Conservation (phyloP, 2,888 invertebrate species). For the Unio delphinus region DNA sequence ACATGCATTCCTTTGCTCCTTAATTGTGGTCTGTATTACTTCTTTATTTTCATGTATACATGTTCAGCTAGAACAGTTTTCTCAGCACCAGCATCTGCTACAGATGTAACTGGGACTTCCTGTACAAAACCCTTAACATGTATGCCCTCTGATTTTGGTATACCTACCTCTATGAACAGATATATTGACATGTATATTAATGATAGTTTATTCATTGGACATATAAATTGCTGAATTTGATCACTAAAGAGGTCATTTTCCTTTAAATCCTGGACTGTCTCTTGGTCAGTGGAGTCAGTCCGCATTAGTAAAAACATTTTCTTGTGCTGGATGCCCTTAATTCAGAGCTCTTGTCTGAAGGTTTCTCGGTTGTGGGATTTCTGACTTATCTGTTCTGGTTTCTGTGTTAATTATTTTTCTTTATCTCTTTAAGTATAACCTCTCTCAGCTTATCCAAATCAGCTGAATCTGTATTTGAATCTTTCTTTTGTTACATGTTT, state of each 20-base stretch:
- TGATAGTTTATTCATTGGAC: not conserved
- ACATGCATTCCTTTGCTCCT: no score
- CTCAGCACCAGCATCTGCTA: constrained; percentile 11
- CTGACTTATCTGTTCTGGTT: not conserved
- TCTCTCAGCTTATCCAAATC: no score
- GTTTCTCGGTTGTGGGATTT: not conserved
- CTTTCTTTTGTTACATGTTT: constrained; percentile 5
- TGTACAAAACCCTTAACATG: constrained; percentile 10
- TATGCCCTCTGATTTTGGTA: constrained; percentile 11
- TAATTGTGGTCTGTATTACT: no score
- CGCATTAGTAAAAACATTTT: constrained; percentile 18
- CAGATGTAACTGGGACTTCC: constrained; percentile 7
- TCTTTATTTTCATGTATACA: not conserved
- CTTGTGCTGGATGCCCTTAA: not conserved
- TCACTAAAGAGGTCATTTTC: constrained; percentile 2
- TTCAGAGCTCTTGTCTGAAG: not conserved
- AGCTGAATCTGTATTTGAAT: not conserved
- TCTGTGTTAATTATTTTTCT: not conserved
- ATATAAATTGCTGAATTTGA: no score
- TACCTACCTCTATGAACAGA: constrained; percentile 6
- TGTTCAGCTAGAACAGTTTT: constrained; percentile 8
- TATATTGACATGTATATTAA: not conserved
- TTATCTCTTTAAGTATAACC: no score
- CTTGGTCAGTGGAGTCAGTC: constrained; percentile 13
- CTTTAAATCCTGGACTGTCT: constrained; percentile 5